Percentiles rank a stretch among this genome's conserved stretches.
Evolutionary conservation across 2,113 vertebrate genomes (phyloP).

Genomic region (Xyrauchen texanus): DNA sequence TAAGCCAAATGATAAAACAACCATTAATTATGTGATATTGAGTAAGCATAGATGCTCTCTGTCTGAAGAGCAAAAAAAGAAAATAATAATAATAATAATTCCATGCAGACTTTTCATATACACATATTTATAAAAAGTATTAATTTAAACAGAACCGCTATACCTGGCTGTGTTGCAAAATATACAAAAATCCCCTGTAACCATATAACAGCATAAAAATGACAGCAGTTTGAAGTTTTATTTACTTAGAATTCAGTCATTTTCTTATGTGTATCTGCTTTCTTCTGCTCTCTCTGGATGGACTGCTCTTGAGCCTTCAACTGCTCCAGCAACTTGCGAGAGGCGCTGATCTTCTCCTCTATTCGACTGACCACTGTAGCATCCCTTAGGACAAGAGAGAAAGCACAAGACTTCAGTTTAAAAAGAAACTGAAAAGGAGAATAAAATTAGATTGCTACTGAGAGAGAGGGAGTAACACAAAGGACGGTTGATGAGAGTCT

Average conservation of each 20-base stretch:
- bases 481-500: constrained; percentile 9
- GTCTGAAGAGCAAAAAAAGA: no score
- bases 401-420: constrained; percentile 20
- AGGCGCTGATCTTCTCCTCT: constrained; percentile 84
- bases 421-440: background rate
- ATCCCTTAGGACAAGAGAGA: constrained; percentile 73
- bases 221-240: background rate
- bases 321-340: constrained; percentile 81
- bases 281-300: constrained; percentile 84
- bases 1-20: no score
- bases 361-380: constrained; percentile 78
- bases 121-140: background rate
- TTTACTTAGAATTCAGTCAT: constrained; percentile 92
- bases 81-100: no score
- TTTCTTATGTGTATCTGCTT: constrained; percentile 94
- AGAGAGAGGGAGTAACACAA: background rate
- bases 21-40: no score
- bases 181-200: background rate
- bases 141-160: background rate
- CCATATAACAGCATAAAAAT: background rate
- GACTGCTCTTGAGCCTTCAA: constrained; percentile 87
- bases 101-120: no score
- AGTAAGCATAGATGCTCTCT: no score
- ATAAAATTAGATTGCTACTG: background rate
- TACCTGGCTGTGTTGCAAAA: no score